These are phyloP conservation scores for Genyomyrus donnyi DNA, from an alignment of 2,113 vertebrate genomes.

Conservation along the genomic window DNA sequence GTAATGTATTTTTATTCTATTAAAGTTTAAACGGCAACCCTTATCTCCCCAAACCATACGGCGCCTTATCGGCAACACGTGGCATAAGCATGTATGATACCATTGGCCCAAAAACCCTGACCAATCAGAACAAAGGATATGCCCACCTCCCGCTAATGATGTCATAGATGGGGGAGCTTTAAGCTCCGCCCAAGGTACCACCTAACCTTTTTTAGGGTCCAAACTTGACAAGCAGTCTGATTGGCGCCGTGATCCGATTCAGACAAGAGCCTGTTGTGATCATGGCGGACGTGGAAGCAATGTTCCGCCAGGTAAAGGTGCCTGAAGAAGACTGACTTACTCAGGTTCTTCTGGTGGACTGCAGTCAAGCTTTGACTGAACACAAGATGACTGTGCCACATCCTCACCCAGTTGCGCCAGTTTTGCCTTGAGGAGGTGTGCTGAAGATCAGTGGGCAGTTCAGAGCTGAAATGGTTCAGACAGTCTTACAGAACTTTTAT, in stretches of 20 bases:
- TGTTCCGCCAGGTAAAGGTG: neutral
- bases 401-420: neutral
- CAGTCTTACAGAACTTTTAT: constrained; percentile 18
- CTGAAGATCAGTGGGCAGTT: constrained; percentile 18
- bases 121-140: too few species aligned
- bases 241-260: constrained; percentile 6
- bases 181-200: too few species aligned
- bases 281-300: constrained; percentile 23
- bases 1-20: too few species aligned
- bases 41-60: too few species aligned
- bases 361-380: constrained; percentile 4
- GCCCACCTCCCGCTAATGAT: too few species aligned
- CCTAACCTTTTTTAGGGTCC: constrained; percentile 3
- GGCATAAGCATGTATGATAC: too few species aligned
- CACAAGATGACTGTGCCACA: constrained; percentile 14
- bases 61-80: too few species aligned
- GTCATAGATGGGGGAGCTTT: too few species aligned
- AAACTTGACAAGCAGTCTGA: neutral
- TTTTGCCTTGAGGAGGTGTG: neutral
- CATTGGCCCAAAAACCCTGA: too few species aligned
- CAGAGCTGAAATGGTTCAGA: neutral
- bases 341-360: constrained; percentile 28
- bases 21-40: too few species aligned
- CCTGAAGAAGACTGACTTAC: constrained; percentile 15
- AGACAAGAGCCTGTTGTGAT: constrained; percentile 22